Evolutionary conservation across 1,140 invertebrate species (phyloP).

Genomic region (Dreissena polymorpha): DNA sequence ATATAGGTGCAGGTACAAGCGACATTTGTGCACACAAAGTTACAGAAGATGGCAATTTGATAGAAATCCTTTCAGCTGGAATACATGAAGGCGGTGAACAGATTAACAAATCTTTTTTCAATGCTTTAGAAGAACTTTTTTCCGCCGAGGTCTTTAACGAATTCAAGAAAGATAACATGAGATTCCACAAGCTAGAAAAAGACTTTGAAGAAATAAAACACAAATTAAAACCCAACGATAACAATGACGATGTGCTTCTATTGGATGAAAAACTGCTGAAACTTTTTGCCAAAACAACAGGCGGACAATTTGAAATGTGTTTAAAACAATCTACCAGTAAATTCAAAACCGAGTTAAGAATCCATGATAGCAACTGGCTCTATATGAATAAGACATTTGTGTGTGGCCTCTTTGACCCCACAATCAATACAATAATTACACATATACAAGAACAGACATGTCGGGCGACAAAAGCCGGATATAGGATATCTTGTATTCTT

Average conservation of each 20-base stretch:
- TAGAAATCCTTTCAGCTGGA: not conserved
- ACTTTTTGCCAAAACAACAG: not conserved
- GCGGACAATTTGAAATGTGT: not conserved
- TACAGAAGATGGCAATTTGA: not conserved
- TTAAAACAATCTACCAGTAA: not conserved
- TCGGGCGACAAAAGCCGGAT: not conserved
- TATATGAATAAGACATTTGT: not conserved
- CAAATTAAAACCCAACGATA: not conserved
- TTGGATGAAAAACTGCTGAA: too few species aligned
- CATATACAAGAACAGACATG: slow-evolving; percentile 1
- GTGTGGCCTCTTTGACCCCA: slow-evolving; percentile 2
- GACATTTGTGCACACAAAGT: slow-evolving; percentile 8
- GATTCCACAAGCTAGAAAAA: not conserved
- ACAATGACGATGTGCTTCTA: too few species aligned
- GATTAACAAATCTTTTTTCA: not conserved
- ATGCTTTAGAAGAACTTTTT: not conserved
- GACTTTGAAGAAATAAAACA: slow-evolving; percentile 13
- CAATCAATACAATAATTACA: not conserved
- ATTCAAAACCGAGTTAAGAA: not conserved
- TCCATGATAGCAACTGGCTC: not conserved
- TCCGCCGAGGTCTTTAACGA: too few species aligned
- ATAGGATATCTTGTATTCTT: slow-evolving; percentile 3
- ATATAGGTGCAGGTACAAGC: slow-evolving; percentile 43
- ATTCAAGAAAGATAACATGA: not conserved
- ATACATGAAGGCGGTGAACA: not conserved